phyloP scores from a whole-genome alignment of 2,113 vertebrate genomes.

The Sporophila hypoxantha region DNA sequence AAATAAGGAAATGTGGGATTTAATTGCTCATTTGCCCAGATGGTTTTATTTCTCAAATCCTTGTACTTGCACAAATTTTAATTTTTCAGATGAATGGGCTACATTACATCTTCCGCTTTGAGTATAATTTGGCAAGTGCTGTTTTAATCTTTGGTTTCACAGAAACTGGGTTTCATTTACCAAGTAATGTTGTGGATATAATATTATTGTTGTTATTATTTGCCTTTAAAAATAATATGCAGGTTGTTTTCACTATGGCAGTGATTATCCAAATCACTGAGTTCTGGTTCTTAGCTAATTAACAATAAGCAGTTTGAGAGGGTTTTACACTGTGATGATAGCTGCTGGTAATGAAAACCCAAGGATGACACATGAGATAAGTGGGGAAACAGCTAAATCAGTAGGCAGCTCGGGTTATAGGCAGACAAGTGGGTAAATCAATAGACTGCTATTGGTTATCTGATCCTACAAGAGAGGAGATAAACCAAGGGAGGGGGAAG shows the following conservation, averaged over 20 bases:
- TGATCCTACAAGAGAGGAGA: not conserved
- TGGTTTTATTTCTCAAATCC: constrained; percentile 66
- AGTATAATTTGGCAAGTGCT: constrained; percentile 60
- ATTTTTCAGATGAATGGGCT: constrained; percentile 65
- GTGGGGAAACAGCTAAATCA: not conserved
- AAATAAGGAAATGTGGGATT: constrained; percentile 49
- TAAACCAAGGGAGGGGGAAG: not conserved
- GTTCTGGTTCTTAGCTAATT: constrained; percentile 36
- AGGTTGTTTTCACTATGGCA: not conserved
- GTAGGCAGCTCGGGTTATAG: not conserved
- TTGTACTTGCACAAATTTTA: constrained; percentile 60
- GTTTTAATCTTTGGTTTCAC: constrained; percentile 54
- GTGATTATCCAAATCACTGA: constrained; percentile 40
- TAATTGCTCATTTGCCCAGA: constrained; percentile 65
- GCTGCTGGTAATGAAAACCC: not conserved
- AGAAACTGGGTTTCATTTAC: constrained; percentile 44
- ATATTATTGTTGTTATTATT: constrained; percentile 43
- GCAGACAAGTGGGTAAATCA: not conserved
- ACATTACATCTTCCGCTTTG: constrained; percentile 57
- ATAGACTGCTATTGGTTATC: not conserved
- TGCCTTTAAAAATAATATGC: constrained; percentile 56
- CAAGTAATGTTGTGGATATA: constrained; percentile 22
- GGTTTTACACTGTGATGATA: not conserved
- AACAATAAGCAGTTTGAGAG: constrained; percentile 11
- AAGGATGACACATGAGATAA: not conserved